Conservation (phyloP, 2,888 invertebrate species). For the Xestia ashworthii region DNA sequence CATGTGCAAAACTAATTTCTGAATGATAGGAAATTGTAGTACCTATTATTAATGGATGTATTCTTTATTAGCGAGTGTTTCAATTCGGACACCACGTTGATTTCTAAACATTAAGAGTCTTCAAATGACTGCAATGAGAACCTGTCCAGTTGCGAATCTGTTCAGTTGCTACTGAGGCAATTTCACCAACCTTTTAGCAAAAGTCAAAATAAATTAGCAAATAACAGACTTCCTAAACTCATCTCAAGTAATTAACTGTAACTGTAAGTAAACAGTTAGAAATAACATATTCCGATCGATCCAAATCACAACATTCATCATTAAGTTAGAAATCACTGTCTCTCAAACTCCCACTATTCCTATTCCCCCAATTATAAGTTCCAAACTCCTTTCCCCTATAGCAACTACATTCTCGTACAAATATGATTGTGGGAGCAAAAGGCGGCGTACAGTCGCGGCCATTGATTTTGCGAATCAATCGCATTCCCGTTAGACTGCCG, state of each 20-base stretch:
- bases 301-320: constrained; percentile 12
- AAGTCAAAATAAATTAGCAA: not conserved
- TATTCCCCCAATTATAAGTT: constrained; percentile 41
- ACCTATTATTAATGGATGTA: not conserved
- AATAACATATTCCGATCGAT: not conserved
- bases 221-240: not conserved
- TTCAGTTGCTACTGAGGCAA: not conserved
- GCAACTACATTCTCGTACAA: constrained; percentile 21
- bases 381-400: not conserved
- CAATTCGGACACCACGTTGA: not conserved
- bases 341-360: constrained; percentile 2
- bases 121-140: no score
- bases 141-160: not conserved
- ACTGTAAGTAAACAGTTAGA: not conserved
- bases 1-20: constrained; percentile 19
- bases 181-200: not conserved
- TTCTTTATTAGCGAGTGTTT: not conserved
- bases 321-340: constrained; percentile 7
- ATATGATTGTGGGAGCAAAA: constrained; percentile 40
- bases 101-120: not conserved
- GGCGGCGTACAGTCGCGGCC: constrained; percentile 35
- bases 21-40: constrained; percentile 22
- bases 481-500: constrained; percentile 37
- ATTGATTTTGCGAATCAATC: constrained; percentile 52
- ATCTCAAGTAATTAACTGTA: not conserved